Evolutionary conservation across 2,797 vertebrate species (phyloP), one percentile per base, ranked within the genome.

Genomic region (Rhinatrema bivittatum): DNA sequence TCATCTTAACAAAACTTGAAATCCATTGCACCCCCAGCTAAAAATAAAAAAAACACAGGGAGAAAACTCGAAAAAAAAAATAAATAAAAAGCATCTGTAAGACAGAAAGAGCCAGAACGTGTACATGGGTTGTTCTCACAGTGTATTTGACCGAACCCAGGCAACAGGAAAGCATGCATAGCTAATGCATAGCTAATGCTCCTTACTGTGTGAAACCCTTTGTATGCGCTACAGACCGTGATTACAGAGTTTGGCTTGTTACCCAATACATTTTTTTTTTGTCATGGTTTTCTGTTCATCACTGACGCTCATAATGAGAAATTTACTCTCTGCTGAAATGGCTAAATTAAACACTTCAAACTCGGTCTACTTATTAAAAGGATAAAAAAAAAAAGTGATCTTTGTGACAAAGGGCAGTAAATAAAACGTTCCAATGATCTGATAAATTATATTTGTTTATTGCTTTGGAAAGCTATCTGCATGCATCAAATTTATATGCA

Each of bases 151-250:
- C 78, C 80, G 80, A 90, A 84, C 89, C 90, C 70, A 16, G 85
- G 91, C 89, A 91, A 92, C 91, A 79, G 68, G 74, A 81, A 92
- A 87, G 89, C 87, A 94, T 91, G 91, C 92, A 90, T 90, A 89
- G 85, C 88, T 91, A 93, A 94, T 91, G 91, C 92, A 90, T 90
- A 89, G 85, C 88, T 91, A 93, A 91, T 82, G 48, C 65, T 78
- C 51, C 71, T 75, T 86, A 81, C 84, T 89, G 82, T 89, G 82
- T 81, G 78, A 77, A 78, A 79, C 63, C 86, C 70, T 93, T 95
- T 94, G 88, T 94, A 65, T 72, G 62, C 61, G 71, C 74, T 68
- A 42, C 70, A 62, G 74, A 74, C 87, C 84, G 78, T 72, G 81
- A 90, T 89, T 85, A 82, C 81, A 60, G 76, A 74, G 76, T 84